Conservation (phyloP, 2,797 vertebrate species). For the Falco rusticolus region DNA sequence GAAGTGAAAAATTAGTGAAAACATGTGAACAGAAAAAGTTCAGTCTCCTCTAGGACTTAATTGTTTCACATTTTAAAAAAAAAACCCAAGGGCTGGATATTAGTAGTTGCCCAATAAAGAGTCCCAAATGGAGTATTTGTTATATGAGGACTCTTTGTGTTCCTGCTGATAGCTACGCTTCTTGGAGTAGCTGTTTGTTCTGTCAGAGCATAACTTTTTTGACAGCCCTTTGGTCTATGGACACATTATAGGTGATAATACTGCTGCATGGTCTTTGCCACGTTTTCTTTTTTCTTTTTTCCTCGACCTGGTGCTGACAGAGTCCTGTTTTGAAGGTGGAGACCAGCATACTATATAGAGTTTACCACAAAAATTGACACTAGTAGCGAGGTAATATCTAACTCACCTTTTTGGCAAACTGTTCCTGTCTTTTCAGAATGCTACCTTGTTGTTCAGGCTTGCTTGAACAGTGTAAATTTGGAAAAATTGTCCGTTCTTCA, state of each 20-base stretch:
- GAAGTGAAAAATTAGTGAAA: not conserved
- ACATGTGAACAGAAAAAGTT: not conserved
- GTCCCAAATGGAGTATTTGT: not conserved
- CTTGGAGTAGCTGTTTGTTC: not conserved
- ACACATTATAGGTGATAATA: not conserved
- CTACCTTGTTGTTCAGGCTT: not conserved
- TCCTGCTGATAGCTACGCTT: not conserved
- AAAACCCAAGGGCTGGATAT: not conserved
- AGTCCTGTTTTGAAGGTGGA: not conserved
- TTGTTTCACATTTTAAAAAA: not conserved
- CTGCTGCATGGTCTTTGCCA: not conserved
- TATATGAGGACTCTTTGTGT: not conserved
- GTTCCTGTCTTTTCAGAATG: not conserved
- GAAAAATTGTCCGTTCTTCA: not conserved
- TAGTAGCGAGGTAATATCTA: not conserved
- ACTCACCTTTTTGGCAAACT: not conserved
- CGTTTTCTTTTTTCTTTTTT: not conserved
- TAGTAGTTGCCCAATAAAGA: not conserved
- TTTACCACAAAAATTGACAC: not conserved
- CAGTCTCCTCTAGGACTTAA: not conserved
- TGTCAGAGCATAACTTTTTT: not conserved
- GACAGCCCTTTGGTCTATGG: not conserved
- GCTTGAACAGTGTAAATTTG: not conserved
- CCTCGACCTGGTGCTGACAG: accelerated
- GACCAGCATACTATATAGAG: not conserved